Base-by-base conservation (phyloP, 2,797 vertebrate species). In the Sebastes steindachneri region DNA sequence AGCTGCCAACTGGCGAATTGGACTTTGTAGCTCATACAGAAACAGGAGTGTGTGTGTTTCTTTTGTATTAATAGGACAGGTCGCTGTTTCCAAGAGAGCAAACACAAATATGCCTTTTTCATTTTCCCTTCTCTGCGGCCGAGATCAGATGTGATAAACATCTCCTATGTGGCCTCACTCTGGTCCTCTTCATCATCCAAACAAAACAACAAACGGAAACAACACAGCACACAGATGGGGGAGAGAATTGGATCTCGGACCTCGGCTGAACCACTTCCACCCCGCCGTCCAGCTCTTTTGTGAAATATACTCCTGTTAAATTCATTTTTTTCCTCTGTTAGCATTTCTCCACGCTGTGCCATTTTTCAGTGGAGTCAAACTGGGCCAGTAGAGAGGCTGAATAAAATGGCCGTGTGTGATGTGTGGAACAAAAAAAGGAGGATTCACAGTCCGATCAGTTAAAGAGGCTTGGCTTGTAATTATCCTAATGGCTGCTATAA, bases 401-500 rank as follows among this genome's bases (percentile, higher is more conserved):
- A 26, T 19, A 19, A 55, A 28, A 23, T 5, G 59, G 4, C 8
- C 9, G 29, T 71, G 62, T 65, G 41, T 51, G 48, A 37, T 37
- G 17, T 1, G 41, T 73, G 64, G 60, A 79, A 69, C 31, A 45
- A 59, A 73, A 37, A 72, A 26, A 48, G 28, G 28, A 7, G 33
- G 71, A 19, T 17, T 76, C 35, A 1, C 66, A 62, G 71, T 71
- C 12, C 0, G 71, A 79, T 79, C 64, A 33, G 84, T 72, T 35
- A 33, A 41, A 77, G 62, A 77, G 74, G 60, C 59, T 26, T 26
- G 54, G 19, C 54, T 21, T 77, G 67, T 87, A 82, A 86, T 90
- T 83, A 83, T 83, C 72, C 77, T 84, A 86, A 86, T 83, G 83
- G 74, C 26, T 87, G 19, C 75, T 73, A 1, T 82, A 86, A 87